Percentiles rank a stretch among this genome's conserved stretches.
Evolutionary conservation across 2,888 invertebrate species (phyloP).

Genomic region (Cephalotes varians): DNA sequence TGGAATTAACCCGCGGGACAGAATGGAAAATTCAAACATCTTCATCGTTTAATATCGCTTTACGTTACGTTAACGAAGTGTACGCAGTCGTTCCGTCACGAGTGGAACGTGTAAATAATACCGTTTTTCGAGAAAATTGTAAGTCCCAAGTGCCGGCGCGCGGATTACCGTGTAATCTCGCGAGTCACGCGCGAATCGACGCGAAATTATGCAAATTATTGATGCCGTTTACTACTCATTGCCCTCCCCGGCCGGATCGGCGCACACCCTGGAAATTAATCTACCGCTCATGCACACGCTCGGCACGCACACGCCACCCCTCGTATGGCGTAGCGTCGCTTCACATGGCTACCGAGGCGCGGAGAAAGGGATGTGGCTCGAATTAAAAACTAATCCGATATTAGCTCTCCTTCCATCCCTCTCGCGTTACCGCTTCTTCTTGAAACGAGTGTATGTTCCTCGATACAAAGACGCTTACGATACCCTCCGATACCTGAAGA

Average conservation of each 20-base stretch:
- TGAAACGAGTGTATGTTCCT: too few species aligned
- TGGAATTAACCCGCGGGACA: conserved; percentile 1
- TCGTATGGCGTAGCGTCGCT: background rate
- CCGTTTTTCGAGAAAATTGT: conserved; percentile 42
- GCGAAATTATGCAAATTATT: conserved; percentile 59
- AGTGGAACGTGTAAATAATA: conserved; percentile 30
- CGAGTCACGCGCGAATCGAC: conserved; percentile 38
- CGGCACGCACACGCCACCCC: conserved; percentile 54
- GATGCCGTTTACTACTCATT: conserved; percentile 52
- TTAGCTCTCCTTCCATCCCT: conserved; percentile 65
- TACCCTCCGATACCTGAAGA: background rate
- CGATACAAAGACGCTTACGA: background rate
- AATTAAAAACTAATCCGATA: conserved; percentile 83
- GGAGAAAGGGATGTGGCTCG: conserved; percentile 52
- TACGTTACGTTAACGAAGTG: background rate
- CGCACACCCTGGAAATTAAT: conserved; percentile 78
- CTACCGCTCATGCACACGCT: conserved; percentile 69
- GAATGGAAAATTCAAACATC: background rate
- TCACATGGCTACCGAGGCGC: conserved; percentile 16
- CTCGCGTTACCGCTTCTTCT: conserved; percentile 45
- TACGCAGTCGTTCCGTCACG: background rate
- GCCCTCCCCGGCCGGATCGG: conserved; percentile 54
- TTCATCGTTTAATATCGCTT: background rate
- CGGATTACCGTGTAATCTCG: conserved; percentile 36
- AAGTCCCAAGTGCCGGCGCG: conserved; percentile 27